Percentiles rank a stretch among this genome's conserved stretches.
These are phyloP conservation scores for Aurelia sp. DNA, from an alignment of 30 jellyfish, hydroid and myxozoan species.

Conservation along the genomic window DNA sequence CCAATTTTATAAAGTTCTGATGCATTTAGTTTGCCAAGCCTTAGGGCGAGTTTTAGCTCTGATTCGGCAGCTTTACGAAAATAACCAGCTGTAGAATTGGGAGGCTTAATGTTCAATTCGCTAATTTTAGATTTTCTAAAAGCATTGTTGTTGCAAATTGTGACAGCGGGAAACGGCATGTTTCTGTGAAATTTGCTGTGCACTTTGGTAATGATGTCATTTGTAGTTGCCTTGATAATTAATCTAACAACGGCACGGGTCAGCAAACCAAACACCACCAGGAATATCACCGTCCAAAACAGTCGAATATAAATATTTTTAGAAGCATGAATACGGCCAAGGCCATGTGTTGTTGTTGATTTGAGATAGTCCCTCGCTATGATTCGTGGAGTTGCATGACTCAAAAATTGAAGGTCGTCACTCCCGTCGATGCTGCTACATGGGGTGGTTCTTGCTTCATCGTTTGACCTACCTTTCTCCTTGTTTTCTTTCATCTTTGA, in stretches of 20 bases:
- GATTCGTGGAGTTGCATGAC: background rate
- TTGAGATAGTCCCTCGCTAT: background rate
- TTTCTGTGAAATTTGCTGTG: background rate
- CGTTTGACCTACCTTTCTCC: too few relatives aligned
- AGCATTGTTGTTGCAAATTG: slow-evolving; percentile 18
- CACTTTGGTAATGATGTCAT: background rate
- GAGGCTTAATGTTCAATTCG: background rate
- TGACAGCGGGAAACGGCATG: slow-evolving; percentile 17
- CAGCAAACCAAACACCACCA: background rate
- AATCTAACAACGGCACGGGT: background rate
- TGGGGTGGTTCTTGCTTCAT: too few relatives aligned
- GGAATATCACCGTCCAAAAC: slow-evolving; percentile 21
- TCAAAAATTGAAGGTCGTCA: too few relatives aligned
- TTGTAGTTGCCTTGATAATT: slow-evolving; percentile 1
- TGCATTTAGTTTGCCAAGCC: background rate
- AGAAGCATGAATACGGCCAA: slow-evolving; percentile 23
- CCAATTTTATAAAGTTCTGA: background rate
- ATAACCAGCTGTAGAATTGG: too few relatives aligned
- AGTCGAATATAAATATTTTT: slow-evolving; percentile 5
- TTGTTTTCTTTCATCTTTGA: too few relatives aligned
- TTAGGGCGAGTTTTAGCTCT: background rate
- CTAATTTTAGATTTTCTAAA: background rate
- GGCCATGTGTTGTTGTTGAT: slow-evolving; percentile 44
- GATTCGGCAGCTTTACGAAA: background rate
- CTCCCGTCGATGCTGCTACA: too few relatives aligned